Evolutionary conservation across 2,113 vertebrate genomes (phyloP), one percentile per base, ranked within the genome.

Genomic region (Plestiodon gilberti): DNA sequence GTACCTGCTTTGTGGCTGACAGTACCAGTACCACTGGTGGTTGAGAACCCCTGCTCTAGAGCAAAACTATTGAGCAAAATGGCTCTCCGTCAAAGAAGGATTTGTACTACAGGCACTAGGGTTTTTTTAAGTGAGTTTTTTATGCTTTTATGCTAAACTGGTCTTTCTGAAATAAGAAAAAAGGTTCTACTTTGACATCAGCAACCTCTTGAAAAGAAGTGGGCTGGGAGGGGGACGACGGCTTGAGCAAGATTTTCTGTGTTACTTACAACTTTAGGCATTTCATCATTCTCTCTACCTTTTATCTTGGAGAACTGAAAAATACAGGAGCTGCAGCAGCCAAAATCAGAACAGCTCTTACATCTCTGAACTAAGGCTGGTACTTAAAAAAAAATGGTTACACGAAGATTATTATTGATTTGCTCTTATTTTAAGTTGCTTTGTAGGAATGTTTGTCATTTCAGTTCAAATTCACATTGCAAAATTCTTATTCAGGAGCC

Each of bases 301-400:
- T 48, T 89, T 64, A 11, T 78, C 48, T 90, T 82, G 23, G 25
- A 79, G 55, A 80, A 83, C 4, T 84, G 18, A 84, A 79, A 52
- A 89, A 2, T 2, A 73, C 35, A 81, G 84, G 84, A 62, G 57
- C 40, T 77, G 14, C 28, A 38, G 67, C 30, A 38, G 67, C 30
- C 30, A 78, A 83, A 78, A 69, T 77, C 30, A 9, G 30, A 3
- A 87, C 76, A 65, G 40, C 23, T 20, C 0, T 1, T 75, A 59
- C 20, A 28, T 55, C 6, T 87, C 30, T 59, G 10, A 59, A n/a
- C n/a, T n/a, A n/a, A 75, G 11, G 20, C 43, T 82, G 81, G 71
- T 62, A 73, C 69, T 93, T 25, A 52, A 35, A 83, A 55, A 22
- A 11, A 28, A 57, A 2, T 59, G 64, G 1, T 38, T 81, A 30